Evolutionary conservation across 2,888 invertebrate species (phyloP).

Genomic region (Pollenia labialis): DNA sequence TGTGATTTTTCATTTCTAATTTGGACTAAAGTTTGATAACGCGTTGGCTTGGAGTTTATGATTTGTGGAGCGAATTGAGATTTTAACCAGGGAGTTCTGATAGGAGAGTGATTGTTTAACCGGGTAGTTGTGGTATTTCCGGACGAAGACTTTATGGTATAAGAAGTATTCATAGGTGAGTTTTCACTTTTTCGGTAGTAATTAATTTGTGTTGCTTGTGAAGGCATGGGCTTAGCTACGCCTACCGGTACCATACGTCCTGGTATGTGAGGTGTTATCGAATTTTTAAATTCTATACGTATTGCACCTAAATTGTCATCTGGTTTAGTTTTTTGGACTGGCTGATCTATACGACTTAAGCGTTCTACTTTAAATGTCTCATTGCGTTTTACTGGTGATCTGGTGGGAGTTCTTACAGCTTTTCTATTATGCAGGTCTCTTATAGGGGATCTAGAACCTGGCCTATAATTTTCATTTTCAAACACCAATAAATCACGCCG

Average conservation of each 20-base stretch:
- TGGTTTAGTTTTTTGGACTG: background rate
- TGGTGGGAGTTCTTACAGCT: constrained; percentile 74
- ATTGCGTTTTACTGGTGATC: constrained; percentile 79
- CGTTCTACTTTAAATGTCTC: constrained; percentile 80
- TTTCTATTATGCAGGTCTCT: constrained; percentile 76
- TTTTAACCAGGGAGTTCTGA: constrained; percentile 65
- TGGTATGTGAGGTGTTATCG: constrained; percentile 82
- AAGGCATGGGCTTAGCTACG: constrained; percentile 83
- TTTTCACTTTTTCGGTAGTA: constrained; percentile 39
- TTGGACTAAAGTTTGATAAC: constrained; percentile 82
- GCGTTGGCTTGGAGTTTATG: background rate
- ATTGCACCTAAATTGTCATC: constrained; percentile 76
- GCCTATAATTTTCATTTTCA: constrained; percentile 82
- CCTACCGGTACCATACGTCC: constrained; percentile 83
- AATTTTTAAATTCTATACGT: constrained; percentile 83
- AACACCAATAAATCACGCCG: constrained; percentile 80
- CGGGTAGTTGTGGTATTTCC: constrained; percentile 25
- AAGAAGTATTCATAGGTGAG: constrained; percentile 8
- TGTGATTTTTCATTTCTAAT: constrained; percentile 77
- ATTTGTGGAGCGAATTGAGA: constrained; percentile 38
- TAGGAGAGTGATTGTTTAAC: constrained; percentile 69
- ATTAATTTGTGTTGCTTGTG: constrained; percentile 76
- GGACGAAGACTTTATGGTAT: constrained; percentile 24
- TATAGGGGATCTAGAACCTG: constrained; percentile 81
- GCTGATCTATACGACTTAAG: constrained; percentile 65